Base-by-base conservation (phyloP, 2,113 vertebrate genomes). In the Beaufortia kweichowensis region DNA sequence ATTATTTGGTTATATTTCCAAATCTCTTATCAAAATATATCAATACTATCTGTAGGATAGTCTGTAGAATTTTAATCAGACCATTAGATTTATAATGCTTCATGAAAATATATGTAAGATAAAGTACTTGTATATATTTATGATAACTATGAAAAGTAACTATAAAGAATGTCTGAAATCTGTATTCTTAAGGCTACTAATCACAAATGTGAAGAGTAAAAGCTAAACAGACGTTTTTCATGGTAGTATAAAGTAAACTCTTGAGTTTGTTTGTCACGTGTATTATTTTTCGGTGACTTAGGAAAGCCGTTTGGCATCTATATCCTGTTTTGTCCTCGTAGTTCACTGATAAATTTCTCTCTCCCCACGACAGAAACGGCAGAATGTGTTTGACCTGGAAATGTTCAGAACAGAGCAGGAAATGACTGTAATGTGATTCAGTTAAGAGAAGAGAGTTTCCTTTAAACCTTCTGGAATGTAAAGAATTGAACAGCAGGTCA, bases 371-470 rank as follows among this genome's bases (percentile, higher is more conserved):
- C 21, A 3, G 46, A 33, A 80, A 19, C 28, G 17, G 15, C 2
- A 26, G 33, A 62, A 80, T 60, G 31, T 12, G 48, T 82, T 79
- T 79, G 74, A 76, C 77, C 77, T 24, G 81, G 80, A 75, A 71
- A 65, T 67, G 63, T 23, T 68, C 31, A 4, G 57, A 67, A 35
- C 74, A 29, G 19, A 12, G 39, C 24, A 9, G 31, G 14, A 68
- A 67, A 23, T 41, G 7, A 24, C 29, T 33, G 76, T 26, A 56
- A 69, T 12, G 59, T 14, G 74, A 79, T 60, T 50, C 19, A 35
- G 56, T 63, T 56, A 35, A 59, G 29, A 65, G 41, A 63, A 61
- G 3, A 39, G 8, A 53, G 21, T 46, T 39, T 46, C 53, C 48
- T 17, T 6, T 57, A 76, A 65, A 23, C 15, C 2, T 21, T 48